Evolutionary conservation across 2,113 vertebrate genomes (phyloP), one percentile per base, ranked within the genome.

Genomic region (Channa argus): DNA sequence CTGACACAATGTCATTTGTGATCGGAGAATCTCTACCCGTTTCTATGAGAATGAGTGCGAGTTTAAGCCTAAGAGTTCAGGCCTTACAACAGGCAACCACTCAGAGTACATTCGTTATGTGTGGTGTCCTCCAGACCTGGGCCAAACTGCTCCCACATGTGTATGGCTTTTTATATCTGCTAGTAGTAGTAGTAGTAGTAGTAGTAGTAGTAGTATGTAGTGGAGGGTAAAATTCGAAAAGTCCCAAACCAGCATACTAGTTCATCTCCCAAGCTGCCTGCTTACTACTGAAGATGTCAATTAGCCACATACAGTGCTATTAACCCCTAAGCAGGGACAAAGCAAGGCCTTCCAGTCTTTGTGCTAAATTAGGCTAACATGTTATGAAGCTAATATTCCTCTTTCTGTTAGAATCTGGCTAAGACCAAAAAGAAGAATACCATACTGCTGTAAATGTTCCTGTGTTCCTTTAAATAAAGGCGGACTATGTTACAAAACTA

Each of bases 21-120:
- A 73, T 73, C 39, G 68, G 82, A 84, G 75, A 65, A 56, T 74
- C 86, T 88, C 80, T 74, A 77, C 87, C 78, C 76, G 76, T 84
- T 77, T 83, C 39, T 39, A 56, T 63, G 71, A 4, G 69, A 74
- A 64, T 2, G 38, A 55, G 72, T 0, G 46, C 61, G 49, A 8
- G 34, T 47, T 55, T 33, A 34, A 60, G 72, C 51, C 60, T 9
- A 12, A 39, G 58, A 8, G 6, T 33, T 36, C 56, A 8, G 49
- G 75, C 7, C 60, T 67, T 33, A 6, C 14, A 47, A 39, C 69
- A 1, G 14, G 64, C 61, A 3, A 39, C 78, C 70, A 82, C 79
- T 77, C 68, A 1, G 79, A 82, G 74, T 86, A 88, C 86, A 88
- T 88, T 88, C 83, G 60, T 63, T 70, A 3, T 41, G 71, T 47